Conservation (phyloP, 2,797 vertebrate genomes). For the Chaenodraco wilsoni region DNA sequence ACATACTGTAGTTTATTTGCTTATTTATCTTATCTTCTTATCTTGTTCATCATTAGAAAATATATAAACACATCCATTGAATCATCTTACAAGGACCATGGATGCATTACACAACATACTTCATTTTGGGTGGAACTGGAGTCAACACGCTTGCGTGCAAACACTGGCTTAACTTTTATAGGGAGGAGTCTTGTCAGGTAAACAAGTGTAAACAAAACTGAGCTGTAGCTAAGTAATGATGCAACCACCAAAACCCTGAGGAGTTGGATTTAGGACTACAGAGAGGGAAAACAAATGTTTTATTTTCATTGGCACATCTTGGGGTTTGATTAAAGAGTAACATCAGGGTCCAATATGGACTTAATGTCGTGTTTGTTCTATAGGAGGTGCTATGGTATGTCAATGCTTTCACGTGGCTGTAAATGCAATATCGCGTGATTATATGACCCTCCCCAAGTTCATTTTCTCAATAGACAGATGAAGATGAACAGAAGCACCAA, state of each 20-base stretch:
- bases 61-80: slow-evolving; percentile 2
- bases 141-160: slow-evolving; percentile 22
- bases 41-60: slow-evolving; percentile 13
- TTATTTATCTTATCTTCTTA: not conserved
- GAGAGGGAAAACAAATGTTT: not conserved
- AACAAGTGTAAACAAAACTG: slow-evolving; percentile 23
- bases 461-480: not conserved
- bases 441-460: not conserved
- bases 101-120: slow-evolving; percentile 9
- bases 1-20: not conserved
- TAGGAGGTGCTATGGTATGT: not conserved
- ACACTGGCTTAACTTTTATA: not conserved
- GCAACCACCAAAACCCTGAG: slow-evolving; percentile 2
- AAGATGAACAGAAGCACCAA: not conserved
- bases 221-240: slow-evolving; percentile 39
- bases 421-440: not conserved
- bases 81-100: slow-evolving; percentile 1
- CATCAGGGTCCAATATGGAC: not conserved
- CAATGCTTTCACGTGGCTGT: not conserved
- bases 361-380: not conserved
- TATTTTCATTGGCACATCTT: not conserved
- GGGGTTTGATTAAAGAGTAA: not conserved
- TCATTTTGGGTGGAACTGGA: slow-evolving; percentile 6
- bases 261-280: not conserved
- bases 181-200: slow-evolving; percentile 20